Evolutionary conservation across 2,113 vertebrate genomes (phyloP), one percentile per base, ranked within the genome.

Genomic region (Notarius quadriscutis): DNA sequence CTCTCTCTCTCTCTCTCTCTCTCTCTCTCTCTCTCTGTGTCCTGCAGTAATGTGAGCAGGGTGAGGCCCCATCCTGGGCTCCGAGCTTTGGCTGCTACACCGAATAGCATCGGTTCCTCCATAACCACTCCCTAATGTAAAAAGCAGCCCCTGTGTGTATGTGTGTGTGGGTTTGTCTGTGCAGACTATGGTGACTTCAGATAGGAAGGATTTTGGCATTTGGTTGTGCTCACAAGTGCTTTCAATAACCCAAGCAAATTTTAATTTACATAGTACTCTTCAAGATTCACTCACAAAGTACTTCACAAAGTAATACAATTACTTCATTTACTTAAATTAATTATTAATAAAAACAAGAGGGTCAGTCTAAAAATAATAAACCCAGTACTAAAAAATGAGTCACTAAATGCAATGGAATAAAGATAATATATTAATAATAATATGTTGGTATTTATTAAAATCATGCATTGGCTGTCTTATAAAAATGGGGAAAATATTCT

Each of bases 31-130:
- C 8, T 74, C 71, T 50, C 88, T 90, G 80, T 91, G 91, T 93
- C 91, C 88, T 91, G 86, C 87, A 84, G 94, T 93, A 94, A 94
- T 83, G 92, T 89, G 93, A 94, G 93, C 91, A 72, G 83, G 72
- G 69, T 50, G 25, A 74, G 17, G 91, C 93, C 89, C 91, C 92
- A 92, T 92, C 92, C 87, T 75, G 79, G 86, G 75, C 87, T 91
- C 90, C 87, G 41, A 81, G 87, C 50, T 60, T 81, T 87, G 85
- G 90, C 81, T 83, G 57, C 82, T 92, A 79, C 84, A 84, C 89
- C 89, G 88, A 85, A 87, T 34, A 74, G 57, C 74, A 91, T 93
- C 90, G 89, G 89, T 92, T 90, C 88, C 87, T 89, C 90, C 84
- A 89, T 84, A 84, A 84, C 90, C 85, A 34, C 90, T 85, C 87